These are phyloP conservation scores for Drosophila testacea DNA, from an alignment of 2,888 invertebrate genomes.

Conservation along the genomic window DNA sequence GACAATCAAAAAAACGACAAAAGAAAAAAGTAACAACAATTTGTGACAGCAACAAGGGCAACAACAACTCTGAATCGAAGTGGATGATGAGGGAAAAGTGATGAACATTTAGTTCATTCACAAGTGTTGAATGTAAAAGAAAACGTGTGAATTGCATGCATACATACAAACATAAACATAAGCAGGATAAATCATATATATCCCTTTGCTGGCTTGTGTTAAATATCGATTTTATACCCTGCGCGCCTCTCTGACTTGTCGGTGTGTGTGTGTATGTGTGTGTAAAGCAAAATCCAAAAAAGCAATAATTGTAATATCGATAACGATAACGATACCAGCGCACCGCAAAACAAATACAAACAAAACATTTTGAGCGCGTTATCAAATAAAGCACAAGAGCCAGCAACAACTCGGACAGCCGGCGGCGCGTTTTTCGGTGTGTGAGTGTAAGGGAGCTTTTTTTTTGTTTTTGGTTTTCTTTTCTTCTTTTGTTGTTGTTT, in stretches of 20 bases:
- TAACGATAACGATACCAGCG: conserved; percentile 44
- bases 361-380: conserved; percentile 57
- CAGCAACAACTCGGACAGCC: conserved; percentile 39
- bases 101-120: conserved; percentile 10
- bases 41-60: conserved; percentile 9
- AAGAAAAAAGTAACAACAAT: conserved; percentile 11
- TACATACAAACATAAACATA: conserved; percentile 34
- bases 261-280: conserved; percentile 7
- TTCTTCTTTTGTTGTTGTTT: conserved; percentile 1
- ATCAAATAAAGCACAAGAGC: conserved; percentile 49
- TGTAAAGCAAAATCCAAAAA: conserved; percentile 18
- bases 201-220: conserved; percentile 27
- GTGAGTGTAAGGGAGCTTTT: conserved; percentile 20
- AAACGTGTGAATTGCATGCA: conserved; percentile 13
- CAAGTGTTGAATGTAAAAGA: conserved; percentile 29
- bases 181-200: conserved; percentile 26
- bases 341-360: conserved; percentile 40
- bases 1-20: conserved; percentile 6
- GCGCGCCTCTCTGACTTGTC: conserved; percentile 46
- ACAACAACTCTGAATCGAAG: conserved; percentile 9
- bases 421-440: conserved; percentile 36
- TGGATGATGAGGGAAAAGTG: conserved; percentile 27
- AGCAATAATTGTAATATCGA: conserved; percentile 50
- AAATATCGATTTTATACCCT: conserved; percentile 57
- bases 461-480: conserved; percentile 17